Conservation (phyloP, 2,797 vertebrate species). For the Aratinga solstitialis region DNA sequence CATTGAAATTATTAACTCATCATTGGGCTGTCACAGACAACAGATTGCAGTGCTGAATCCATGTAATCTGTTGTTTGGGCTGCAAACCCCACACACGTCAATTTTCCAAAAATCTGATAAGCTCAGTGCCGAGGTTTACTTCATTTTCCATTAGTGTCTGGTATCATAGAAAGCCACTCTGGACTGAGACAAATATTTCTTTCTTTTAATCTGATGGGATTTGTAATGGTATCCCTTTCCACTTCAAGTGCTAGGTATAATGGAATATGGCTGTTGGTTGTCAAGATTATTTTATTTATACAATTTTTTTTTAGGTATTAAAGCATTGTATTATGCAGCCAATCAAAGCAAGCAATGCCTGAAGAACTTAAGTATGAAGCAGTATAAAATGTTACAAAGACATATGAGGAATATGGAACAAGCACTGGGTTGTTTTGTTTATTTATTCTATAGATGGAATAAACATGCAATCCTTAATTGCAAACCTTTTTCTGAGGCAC, state of each 20-base stretch:
- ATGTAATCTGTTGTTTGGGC: background rate
- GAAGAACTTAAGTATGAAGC: background rate
- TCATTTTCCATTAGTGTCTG: background rate
- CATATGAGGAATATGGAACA: background rate
- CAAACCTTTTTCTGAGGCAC: background rate
- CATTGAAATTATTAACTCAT: background rate
- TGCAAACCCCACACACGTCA: background rate
- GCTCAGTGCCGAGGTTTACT: background rate
- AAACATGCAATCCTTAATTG: background rate
- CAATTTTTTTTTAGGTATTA: background rate
- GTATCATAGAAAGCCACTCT: fast-evolving
- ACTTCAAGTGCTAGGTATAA: background rate
- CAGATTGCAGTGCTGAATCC: background rate
- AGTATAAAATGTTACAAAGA: background rate
- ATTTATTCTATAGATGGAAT: background rate
- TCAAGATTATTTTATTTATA: background rate
- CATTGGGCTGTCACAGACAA: background rate
- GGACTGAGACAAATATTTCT: background rate
- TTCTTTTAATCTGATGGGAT: background rate
- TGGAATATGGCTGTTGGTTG: background rate
- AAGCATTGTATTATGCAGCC: background rate
- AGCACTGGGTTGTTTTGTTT: background rate
- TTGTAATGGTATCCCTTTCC: background rate
- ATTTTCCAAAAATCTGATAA: background rate
- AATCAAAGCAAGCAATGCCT: background rate